Evolutionary conservation across 2,888 invertebrate species (phyloP).

Genomic region (Nephrotoma flavescens): DNA sequence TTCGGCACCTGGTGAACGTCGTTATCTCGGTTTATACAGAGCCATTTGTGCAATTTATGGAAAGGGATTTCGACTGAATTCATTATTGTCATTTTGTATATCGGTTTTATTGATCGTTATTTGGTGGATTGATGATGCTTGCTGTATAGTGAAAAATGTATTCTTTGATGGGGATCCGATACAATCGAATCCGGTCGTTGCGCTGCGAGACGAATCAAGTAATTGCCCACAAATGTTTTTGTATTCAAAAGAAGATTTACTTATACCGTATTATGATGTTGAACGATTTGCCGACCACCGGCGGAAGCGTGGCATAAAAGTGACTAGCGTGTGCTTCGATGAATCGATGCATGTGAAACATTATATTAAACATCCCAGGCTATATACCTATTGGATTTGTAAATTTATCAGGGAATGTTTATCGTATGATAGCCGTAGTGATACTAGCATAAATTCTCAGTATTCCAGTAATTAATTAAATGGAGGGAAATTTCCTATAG

Average conservation of each 20-base stretch:
- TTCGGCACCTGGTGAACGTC: constrained; percentile 51
- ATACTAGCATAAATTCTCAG: not conserved
- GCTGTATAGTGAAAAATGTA: constrained; percentile 22
- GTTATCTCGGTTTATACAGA: constrained; percentile 39
- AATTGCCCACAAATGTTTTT: constrained; percentile 56
- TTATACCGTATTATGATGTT: constrained; percentile 49
- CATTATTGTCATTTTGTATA: constrained; percentile 35
- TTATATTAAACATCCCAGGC: constrained; percentile 43
- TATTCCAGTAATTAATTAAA: not conserved
- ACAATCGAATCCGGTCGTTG: constrained; percentile 41
- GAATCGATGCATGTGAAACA: constrained; percentile 65
- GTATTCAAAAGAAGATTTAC: constrained; percentile 52
- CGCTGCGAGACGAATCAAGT: constrained; percentile 41
- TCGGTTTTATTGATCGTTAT: constrained; percentile 41
- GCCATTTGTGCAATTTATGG: constrained; percentile 48
- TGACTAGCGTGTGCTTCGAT: constrained; percentile 46
- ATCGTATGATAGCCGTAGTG: constrained; percentile 11
- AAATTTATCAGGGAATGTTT: constrained; percentile 45
- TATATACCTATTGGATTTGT: constrained; percentile 43
- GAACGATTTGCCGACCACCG: constrained; percentile 47
- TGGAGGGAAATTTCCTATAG: not conserved
- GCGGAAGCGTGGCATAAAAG: constrained; percentile 41
- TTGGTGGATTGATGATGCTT: constrained; percentile 43
- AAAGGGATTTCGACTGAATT: constrained; percentile 26
- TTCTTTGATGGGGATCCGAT: constrained; percentile 29